These are phyloP conservation scores for Eulemur macaco DNA, from an alignment of 2,113 vertebrate genomes.

Conservation along the genomic window DNA sequence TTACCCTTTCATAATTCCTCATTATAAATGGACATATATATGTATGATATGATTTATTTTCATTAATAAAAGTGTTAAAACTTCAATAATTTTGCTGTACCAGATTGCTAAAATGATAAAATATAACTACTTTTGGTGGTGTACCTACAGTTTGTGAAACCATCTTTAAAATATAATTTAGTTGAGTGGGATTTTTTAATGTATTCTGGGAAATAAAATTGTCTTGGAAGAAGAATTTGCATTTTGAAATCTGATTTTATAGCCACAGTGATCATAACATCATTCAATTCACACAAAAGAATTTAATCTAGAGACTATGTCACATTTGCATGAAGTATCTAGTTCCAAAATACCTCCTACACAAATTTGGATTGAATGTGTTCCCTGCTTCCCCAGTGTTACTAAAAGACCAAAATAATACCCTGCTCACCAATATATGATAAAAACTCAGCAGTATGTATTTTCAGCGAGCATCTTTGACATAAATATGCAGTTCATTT, in stretches of 20 bases:
- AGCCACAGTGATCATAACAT: slow-evolving; percentile 48
- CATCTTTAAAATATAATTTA: neutral
- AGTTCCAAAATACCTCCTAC: slow-evolving; percentile 33
- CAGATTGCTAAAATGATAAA: neutral
- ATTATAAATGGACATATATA: neutral
- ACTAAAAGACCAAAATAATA: slow-evolving; percentile 21
- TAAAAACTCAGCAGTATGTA: neutral
- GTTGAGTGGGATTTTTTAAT: neutral
- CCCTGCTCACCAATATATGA: neutral
- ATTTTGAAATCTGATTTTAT: slow-evolving; percentile 53
- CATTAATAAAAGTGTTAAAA: neutral
- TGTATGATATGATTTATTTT: neutral
- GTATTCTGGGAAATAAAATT: slow-evolving; percentile 48
- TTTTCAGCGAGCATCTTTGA: slow-evolving; percentile 1
- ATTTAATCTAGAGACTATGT: slow-evolving; percentile 51
- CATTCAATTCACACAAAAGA: slow-evolving; percentile 60
- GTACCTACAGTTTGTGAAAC: neutral
- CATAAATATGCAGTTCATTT: neutral
- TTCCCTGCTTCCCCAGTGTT: neutral
- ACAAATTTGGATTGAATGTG: neutral
- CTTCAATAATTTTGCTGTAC: neutral
- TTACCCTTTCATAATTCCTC: neutral
- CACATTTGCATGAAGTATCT: slow-evolving; percentile 47
- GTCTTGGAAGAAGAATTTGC: slow-evolving; percentile 53
- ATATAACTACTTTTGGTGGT: neutral